Evolutionary conservation across 2,888 invertebrate species (phyloP).

Genomic region (Calameuta pallipes): DNA sequence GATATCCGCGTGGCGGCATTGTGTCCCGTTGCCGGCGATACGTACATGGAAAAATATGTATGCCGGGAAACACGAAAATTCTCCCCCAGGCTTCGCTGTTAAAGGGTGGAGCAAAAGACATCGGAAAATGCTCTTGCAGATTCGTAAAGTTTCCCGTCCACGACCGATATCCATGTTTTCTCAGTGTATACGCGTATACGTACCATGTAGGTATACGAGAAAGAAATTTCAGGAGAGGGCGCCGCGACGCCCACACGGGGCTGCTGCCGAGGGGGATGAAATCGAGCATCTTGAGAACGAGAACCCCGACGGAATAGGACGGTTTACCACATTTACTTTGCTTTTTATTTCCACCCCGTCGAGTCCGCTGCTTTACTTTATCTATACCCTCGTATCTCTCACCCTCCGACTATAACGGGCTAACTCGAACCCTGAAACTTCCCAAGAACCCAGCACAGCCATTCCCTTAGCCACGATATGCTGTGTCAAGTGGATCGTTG

Average conservation of each 20-base stretch:
- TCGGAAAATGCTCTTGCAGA: background rate
- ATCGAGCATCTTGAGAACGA: background rate
- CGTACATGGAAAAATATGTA: background rate
- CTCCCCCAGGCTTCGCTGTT: background rate
- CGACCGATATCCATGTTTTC: background rate
- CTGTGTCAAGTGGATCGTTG: background rate
- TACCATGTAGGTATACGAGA: no score
- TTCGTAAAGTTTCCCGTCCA: background rate
- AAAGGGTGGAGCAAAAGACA: background rate
- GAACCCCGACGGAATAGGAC: background rate
- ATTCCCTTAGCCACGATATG: background rate
- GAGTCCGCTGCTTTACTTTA: background rate
- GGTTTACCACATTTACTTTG: background rate
- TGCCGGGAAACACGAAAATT: background rate
- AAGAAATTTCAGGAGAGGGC: no score
- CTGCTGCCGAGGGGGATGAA: background rate
- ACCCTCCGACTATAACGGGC: background rate
- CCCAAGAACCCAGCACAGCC: background rate
- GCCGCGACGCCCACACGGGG: no score
- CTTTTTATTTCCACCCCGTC: constrained; percentile 5
- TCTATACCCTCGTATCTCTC: background rate
- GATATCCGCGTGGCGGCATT: background rate
- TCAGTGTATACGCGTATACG: no score
- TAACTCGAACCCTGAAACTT: background rate
- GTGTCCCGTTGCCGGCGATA: background rate